Percentiles rank a stretch among this genome's conserved stretches.
Evolutionary conservation across 1,140 invertebrate species (phyloP).

Genomic region (Zeugodacus cucurbitae): DNA sequence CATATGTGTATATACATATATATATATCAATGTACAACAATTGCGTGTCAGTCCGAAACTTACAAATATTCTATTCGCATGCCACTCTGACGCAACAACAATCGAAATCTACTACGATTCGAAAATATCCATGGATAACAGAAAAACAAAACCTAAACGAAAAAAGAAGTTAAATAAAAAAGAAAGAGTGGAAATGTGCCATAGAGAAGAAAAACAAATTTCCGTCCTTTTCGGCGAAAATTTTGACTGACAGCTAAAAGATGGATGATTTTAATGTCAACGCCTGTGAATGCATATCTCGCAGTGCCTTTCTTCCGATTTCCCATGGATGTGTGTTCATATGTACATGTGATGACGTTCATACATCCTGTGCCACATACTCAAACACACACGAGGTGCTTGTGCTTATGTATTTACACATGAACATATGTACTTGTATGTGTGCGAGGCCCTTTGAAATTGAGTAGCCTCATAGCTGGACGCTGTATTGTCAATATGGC

Average conservation of each 20-base stretch:
- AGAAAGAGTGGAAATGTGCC: not conserved
- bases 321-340: not conserved
- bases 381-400: not conserved
- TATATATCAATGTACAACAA: too few relatives aligned
- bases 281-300: slow-evolving; percentile 32
- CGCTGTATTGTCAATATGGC: too few relatives aligned
- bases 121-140: not conserved
- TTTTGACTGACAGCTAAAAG: slow-evolving; percentile 45
- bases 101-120: not conserved
- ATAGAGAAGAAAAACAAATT: slow-evolving; percentile 16
- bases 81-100: not conserved
- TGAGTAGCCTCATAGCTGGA: too few relatives aligned
- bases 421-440: not conserved
- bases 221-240: slow-evolving; percentile 40
- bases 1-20: too few relatives aligned
- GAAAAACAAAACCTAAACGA: too few relatives aligned
- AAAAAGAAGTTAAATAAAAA: not conserved
- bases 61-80: not conserved
- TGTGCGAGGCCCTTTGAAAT: not conserved
- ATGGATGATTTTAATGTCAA: slow-evolving; percentile 46
- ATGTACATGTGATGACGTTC: not conserved
- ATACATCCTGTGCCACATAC: not conserved
- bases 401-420: not conserved
- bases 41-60: not conserved
- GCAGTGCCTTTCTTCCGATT: not conserved